Evolutionary conservation across 2,888 invertebrate genomes (phyloP).

Genomic region (Cryptocephalus moraei): DNA sequence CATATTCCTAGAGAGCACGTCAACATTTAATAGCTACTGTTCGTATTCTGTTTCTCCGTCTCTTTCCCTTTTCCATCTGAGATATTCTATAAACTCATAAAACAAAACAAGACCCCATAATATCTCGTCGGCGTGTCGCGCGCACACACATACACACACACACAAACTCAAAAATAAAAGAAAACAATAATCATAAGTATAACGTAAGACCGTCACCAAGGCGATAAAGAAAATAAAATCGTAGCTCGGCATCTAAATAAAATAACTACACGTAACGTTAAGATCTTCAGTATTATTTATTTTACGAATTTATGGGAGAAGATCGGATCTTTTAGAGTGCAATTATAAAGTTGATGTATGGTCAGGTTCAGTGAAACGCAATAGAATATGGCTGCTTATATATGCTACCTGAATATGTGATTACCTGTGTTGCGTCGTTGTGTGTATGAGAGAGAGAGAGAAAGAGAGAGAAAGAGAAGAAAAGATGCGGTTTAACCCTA

Average conservation of each 20-base stretch:
- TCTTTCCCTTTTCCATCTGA: too few species aligned
- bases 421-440: neutral
- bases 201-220: conserved; percentile 33
- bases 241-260: conserved; percentile 29
- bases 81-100: too few species aligned
- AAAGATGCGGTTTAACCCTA: too few species aligned
- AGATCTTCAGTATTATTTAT: conserved; percentile 33
- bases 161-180: neutral
- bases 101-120: too few species aligned
- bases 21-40: too few species aligned
- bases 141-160: neutral
- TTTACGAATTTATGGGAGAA: conserved; percentile 39
- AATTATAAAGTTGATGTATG: conserved; percentile 38
- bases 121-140: too few species aligned
- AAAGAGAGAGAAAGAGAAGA: too few species aligned
- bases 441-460: too few species aligned
- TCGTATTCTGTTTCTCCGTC: too few species aligned
- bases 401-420: conserved; percentile 1
- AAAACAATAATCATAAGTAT: conserved; percentile 18
- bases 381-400: conserved; percentile 16
- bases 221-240: conserved; percentile 37
- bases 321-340: conserved; percentile 37
- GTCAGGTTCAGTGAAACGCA: conserved; percentile 27
- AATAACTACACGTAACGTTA: conserved; percentile 6
- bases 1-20: too few species aligned